phyloP scores from a whole-genome alignment of 1,140 invertebrate genomes.

The Aradophagus sp. region DNA sequence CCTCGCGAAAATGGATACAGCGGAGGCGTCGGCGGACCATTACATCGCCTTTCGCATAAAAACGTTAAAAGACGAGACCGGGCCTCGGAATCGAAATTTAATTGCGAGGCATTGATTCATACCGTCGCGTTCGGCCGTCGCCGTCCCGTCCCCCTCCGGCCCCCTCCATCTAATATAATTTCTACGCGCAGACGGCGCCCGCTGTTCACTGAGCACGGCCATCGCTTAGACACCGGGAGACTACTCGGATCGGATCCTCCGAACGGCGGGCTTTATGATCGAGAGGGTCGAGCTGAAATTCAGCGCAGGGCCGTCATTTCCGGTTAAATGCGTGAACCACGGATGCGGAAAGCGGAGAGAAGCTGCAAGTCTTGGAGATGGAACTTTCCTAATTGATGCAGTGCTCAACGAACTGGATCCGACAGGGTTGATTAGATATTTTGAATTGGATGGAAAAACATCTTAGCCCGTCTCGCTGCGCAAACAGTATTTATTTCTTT shows the following conservation, averaged over 20 bases:
- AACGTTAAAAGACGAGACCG: too few species aligned
- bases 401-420: constrained; percentile 43
- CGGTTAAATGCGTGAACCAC: constrained; percentile 57
- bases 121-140: constrained; percentile 19
- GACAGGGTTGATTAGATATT: constrained; percentile 57
- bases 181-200: constrained; percentile 46
- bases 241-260: constrained; percentile 50
- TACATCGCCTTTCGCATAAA: too few species aligned
- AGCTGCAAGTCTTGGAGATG: constrained; percentile 57
- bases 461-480: background rate
- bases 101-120: constrained; percentile 42
- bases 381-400: constrained; percentile 59
- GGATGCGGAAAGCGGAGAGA: constrained; percentile 60
- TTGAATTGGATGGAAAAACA: constrained; percentile 46
- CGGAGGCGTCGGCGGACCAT: too few species aligned
- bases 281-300: constrained; percentile 59
- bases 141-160: constrained; percentile 12
- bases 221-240: constrained; percentile 32
- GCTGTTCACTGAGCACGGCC: constrained; percentile 51
- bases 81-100: constrained; percentile 37
- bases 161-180: constrained; percentile 45
- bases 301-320: constrained; percentile 59
- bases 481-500: constrained; percentile 7
- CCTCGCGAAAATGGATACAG: too few species aligned
- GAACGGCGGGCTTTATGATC: constrained; percentile 55